Evolutionary conservation across 1,140 invertebrate species (phyloP), one percentile per base, ranked within the genome.

Genomic region (Lycorma delicatula): DNA sequence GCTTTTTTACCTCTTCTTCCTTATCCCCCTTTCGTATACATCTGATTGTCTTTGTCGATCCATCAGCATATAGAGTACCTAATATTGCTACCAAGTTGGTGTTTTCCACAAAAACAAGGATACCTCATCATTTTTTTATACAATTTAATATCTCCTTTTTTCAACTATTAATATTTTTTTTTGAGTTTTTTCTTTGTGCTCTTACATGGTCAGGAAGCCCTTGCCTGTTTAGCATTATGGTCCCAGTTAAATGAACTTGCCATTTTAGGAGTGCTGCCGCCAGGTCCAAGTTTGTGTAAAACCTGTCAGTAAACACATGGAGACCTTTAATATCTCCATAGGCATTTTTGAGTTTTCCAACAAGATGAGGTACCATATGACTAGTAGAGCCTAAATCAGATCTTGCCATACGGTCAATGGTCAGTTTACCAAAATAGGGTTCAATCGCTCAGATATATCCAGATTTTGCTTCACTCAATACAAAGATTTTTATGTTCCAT

Each of bases 401-500:
- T n/a, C 52, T 27, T 27, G 34, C 31, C 13, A n/a, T 38, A 22
- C 36, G 11, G n/a, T 12, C 7, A 18, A 31, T 36, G 9, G 31
- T 54, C 22, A 28, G 29, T 20, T 7, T 18, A 34, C 52, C 52
- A 27, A 54, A 36, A 25, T 54, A 54, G 18, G 52, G 52, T 54
- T 54, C 52, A 9, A 54, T 28, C 11, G 52, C 52, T 36, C 52
- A 54, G 13, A 54, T 31, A 54, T 54, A 38, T 18, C 52, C 52
- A 36, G 7, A 36, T 20, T 18, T n/a, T 36, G 26, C 29, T 36
- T 54, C 28, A 20, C 26, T 31, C 28, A 54, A 34, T 16, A 54
- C 52, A 38, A 54, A 54, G 7, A 54, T 31, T 38, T 54, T 54
- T 13, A 54, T 54, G 25, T 31, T 31, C 52, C 52, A 54, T 38